A percentile compares a stretch with the other conserved stretches of the same genome.
These are phyloP conservation scores for Phyllostomus discolor DNA, from an alignment of 2,113 vertebrate species.

Conservation along the genomic window DNA sequence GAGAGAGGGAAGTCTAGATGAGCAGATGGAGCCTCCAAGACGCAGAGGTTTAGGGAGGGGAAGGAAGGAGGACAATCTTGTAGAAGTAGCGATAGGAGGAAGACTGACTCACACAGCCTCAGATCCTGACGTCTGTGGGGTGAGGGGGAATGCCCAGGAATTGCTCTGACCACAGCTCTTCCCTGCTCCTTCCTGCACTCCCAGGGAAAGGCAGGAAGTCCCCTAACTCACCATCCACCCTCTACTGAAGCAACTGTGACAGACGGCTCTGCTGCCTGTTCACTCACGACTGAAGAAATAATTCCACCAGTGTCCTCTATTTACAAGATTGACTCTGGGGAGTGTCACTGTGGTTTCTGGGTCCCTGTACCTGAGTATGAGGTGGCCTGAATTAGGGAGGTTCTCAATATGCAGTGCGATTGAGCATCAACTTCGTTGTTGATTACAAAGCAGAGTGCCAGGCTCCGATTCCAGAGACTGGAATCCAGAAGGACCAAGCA, in stretches of 20 bases:
- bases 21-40: not conserved
- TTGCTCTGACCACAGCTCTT: not conserved
- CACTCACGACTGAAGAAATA: not conserved
- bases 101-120: rapidly evolving
- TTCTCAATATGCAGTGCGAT: not conserved
- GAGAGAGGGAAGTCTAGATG: not conserved
- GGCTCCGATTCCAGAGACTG: not conserved
- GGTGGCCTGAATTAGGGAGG: not conserved
- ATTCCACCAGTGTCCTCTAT: rapidly evolving
- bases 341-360: not conserved
- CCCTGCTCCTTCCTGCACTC: not conserved
- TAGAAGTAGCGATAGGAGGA: too few relatives aligned
- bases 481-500: not conserved
- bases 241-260: too few relatives aligned
- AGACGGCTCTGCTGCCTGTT: not conserved
- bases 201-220: not conserved
- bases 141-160: too few relatives aligned
- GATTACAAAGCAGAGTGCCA: not conserved
- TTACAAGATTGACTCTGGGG: not conserved
- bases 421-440: not conserved
- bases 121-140: rapidly evolving
- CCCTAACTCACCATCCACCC: not conserved
- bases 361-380: too few relatives aligned
- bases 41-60: not conserved
- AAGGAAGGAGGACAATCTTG: not conserved